Percentiles rank a stretch among this genome's conserved stretches.
Conservation (phyloP, 2,113 vertebrate species). For the Perccottus glenii region DNA sequence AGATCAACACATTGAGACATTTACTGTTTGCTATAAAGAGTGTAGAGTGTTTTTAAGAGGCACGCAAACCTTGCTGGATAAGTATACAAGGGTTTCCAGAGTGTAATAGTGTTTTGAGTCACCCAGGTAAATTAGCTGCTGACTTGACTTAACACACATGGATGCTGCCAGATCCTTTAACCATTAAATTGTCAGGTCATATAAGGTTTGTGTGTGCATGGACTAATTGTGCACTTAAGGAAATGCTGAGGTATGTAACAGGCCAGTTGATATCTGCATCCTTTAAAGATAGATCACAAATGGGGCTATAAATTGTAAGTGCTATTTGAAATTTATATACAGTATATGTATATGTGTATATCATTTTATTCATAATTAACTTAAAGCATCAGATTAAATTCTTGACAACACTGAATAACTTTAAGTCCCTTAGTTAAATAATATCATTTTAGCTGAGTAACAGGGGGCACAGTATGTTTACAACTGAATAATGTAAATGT, state of each 20-base stretch:
- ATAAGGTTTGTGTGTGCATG: slow-evolving; percentile 56
- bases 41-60: not conserved
- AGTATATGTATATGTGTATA: no score
- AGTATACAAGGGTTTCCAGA: slow-evolving; percentile 2
- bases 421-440: slow-evolving; percentile 8
- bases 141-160: slow-evolving; percentile 43
- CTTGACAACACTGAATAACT: not conserved
- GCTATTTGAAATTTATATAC: no score
- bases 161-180: slow-evolving; percentile 58
- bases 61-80: slow-evolving; percentile 10
- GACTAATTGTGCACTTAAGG: slow-evolving; percentile 53
- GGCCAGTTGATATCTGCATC: not conserved
- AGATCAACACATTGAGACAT: no score
- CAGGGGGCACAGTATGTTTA: slow-evolving; percentile 20
- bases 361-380: no score
- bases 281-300: not conserved
- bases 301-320: no score
- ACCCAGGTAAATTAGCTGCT: slow-evolving; percentile 28
- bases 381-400: not conserved
- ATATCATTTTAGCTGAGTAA: slow-evolving; percentile 6
- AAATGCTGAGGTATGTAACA: slow-evolving; percentile 30
- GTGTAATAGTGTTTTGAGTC: slow-evolving; percentile 30
- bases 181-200: slow-evolving; percentile 61
- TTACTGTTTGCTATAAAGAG: not conserved
- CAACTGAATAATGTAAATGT: slow-evolving; percentile 58